These are phyloP conservation scores for Cydia splendana DNA, from an alignment of 1,140 invertebrate genomes.

Conservation along the genomic window DNA sequence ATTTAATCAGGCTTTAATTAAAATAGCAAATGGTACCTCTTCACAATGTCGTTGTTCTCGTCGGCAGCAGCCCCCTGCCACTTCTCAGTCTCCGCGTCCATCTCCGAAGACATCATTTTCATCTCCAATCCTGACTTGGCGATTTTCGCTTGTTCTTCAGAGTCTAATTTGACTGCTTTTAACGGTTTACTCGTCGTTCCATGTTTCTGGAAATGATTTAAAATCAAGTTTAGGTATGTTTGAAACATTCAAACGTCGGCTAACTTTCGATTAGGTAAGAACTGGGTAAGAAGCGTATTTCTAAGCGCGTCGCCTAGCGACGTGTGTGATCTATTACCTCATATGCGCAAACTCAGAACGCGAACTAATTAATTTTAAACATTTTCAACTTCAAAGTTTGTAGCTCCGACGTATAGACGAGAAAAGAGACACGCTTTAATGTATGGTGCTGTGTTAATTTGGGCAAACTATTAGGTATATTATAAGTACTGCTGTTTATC, in stretches of 20 bases:
- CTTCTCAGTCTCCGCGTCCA: slow-evolving; percentile 98
- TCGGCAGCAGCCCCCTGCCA: slow-evolving; percentile 90
- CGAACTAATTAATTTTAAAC: background rate
- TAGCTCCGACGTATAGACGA: too few species aligned
- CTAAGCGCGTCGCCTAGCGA: background rate
- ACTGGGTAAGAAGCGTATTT: background rate
- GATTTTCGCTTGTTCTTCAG: slow-evolving; percentile 98
- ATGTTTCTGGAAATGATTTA: slow-evolving; percentile 88
- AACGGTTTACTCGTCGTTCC: slow-evolving; percentile 97
- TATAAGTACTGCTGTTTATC: slow-evolving; percentile 91
- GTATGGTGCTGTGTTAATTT: slow-evolving; percentile 80
- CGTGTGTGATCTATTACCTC: slow-evolving; percentile 3
- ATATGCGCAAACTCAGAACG: background rate
- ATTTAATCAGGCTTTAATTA: background rate
- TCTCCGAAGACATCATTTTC: slow-evolving; percentile 97
- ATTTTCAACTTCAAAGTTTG: slow-evolving; percentile 34
- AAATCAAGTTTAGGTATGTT: slow-evolving; percentile 9
- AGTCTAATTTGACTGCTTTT: slow-evolving; percentile 93
- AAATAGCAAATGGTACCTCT: slow-evolving; percentile 80
- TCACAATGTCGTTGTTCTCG: slow-evolving; percentile 98
- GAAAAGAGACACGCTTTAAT: too few species aligned
- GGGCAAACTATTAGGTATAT: slow-evolving; percentile 89
- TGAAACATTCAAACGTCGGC: slow-evolving; percentile 40
- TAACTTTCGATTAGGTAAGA: background rate
- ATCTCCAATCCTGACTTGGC: slow-evolving; percentile 98